Evolutionary conservation across 2,888 invertebrate genomes (phyloP).

Genomic region (Harpalus rufipes): DNA sequence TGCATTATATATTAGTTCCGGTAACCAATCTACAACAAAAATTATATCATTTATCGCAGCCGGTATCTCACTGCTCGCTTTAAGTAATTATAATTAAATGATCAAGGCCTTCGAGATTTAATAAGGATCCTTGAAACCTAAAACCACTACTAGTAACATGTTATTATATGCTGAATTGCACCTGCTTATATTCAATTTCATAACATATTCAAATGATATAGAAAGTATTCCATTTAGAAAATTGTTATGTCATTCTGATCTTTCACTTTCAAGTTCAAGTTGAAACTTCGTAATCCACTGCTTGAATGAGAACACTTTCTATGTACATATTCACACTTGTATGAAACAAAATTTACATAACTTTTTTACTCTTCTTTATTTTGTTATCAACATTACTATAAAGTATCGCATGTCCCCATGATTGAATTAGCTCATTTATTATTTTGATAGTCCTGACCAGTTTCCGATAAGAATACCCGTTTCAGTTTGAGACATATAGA

Average conservation of each 20-base stretch:
- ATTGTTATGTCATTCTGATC: neutral
- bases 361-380: neutral
- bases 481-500: constrained; percentile 7
- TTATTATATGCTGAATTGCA: neutral
- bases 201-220: neutral
- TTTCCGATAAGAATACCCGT: constrained; percentile 27
- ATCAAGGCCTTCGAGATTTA: neutral
- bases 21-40: too few relatives aligned
- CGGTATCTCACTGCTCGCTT: too few relatives aligned
- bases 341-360: constrained; percentile 1
- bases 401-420: neutral
- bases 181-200: neutral
- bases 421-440: constrained; percentile 36
- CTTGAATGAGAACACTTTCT: neutral
- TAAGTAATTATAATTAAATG: too few relatives aligned
- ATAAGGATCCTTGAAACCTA: neutral
- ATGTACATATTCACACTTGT: neutral
- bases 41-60: too few relatives aligned
- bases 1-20: too few relatives aligned
- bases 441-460: neutral
- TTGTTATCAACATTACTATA: too few relatives aligned
- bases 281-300: neutral
- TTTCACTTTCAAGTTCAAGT: constrained; percentile 22
- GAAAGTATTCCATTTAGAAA: constrained; percentile 5
- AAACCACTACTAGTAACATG: neutral